Evolutionary conservation across 2,888 invertebrate species (phyloP), one percentile per base, ranked within the genome.

Genomic region (Troides aeacus): DNA sequence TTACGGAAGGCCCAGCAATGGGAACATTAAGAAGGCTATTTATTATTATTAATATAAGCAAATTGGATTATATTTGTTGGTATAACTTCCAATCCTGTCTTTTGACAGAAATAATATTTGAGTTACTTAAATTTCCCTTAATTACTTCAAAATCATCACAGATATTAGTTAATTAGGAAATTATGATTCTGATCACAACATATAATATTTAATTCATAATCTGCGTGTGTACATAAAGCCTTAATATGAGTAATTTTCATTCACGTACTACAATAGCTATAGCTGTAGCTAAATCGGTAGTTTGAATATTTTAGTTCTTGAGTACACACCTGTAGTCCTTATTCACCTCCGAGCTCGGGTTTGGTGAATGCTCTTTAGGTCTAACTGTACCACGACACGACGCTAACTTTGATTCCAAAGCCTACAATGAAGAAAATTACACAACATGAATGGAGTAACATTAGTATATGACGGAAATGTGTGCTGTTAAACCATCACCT

Each of bases 371-470:
- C 81, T 92, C 93, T 87, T 91, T 92, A 88, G 93, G 92, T 90
- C 90, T 93, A 90, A 92, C 90, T 71, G 93, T 87, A 89, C 92
- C 92, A 78, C 94, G 93, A 93, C 94, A 94, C 82, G 94, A 94
- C 77, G 94, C 94, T 89, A 95, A 93, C 86, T 95, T 95, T 84
- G 94, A 94, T 93, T 95, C 95, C 93, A 95, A 93, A 82, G 94
- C 94, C 95, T 95, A 93, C 84, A 93, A 93, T 88, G 89, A 89
- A 89, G 88, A 92, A 90, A 90, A 92, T 84, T 88, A 85, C 86
- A 88, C 81, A 82, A 85, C 83, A 90, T 92, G 91, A 89, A 88
- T 88, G 88, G 85, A 86, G 88, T 87, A 84, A 84, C 87, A 91
- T 91, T 92, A 92, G 89, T 90, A 87, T 73, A 82, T 83, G 88